phyloP scores from a whole-genome alignment of 2,888 invertebrate species.

The Ophion obscuratus region DNA sequence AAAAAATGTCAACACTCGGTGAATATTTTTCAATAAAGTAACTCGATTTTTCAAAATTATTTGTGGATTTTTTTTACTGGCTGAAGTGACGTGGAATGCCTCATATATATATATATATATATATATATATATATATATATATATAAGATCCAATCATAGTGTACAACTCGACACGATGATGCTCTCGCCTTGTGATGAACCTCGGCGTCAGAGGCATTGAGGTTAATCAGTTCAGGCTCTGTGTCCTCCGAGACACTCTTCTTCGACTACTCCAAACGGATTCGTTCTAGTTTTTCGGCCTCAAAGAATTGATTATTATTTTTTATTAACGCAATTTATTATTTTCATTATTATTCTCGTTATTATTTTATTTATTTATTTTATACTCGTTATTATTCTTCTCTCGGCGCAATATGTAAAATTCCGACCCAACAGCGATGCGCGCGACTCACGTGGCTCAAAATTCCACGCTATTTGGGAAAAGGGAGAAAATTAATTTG shows the following conservation, averaged over 20 bases:
- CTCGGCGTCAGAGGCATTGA: slow-evolving; percentile 73
- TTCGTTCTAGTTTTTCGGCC: slow-evolving; percentile 14
- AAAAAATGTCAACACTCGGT: no score
- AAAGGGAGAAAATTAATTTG: background rate
- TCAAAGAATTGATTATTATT: background rate
- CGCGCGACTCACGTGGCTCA: background rate
- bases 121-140: slow-evolving; percentile 6
- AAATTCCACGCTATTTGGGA: background rate
- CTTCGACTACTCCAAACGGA: slow-evolving; percentile 13
- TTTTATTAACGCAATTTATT: background rate
- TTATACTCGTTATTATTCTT: no score
- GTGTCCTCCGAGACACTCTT: slow-evolving; percentile 41
- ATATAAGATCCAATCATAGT: background rate
- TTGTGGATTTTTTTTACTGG: no score
- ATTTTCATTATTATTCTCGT: no score
- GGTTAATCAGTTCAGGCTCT: slow-evolving; percentile 78
- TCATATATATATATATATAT: slow-evolving; percentile 3
- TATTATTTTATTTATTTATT: no score
- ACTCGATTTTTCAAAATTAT: no score
- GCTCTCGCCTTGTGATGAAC: slow-evolving; percentile 75
- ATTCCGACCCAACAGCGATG: no score
- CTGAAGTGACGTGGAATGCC: no score
- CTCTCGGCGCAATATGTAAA: no score
- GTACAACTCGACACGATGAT: slow-evolving; percentile 39
- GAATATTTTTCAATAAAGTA: no score